phyloP scores from a whole-genome alignment of 1,140 invertebrate species.

The Cyphomyrmex costatus region DNA sequence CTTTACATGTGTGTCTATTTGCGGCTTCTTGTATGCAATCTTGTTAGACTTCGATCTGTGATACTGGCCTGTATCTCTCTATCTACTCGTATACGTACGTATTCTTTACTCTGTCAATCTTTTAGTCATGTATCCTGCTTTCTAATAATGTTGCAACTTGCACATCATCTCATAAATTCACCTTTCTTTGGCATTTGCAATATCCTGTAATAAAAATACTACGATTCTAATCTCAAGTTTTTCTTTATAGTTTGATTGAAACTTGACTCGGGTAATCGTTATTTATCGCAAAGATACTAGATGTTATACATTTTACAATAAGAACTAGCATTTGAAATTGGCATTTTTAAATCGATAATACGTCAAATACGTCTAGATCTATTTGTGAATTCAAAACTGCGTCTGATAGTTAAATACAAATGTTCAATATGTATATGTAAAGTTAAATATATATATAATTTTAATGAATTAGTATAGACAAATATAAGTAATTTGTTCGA shows the following conservation, averaged over 20 bases:
- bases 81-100: constrained; percentile 85
- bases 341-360: background rate
- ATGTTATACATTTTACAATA: background rate
- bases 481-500: constrained; percentile 11
- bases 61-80: constrained; percentile 77
- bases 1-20: constrained; percentile 61
- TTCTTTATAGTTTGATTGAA: constrained; percentile 11
- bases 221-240: background rate
- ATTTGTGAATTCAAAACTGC: background rate
- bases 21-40: constrained; percentile 61
- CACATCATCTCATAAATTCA: constrained; percentile 25
- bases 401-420: background rate
- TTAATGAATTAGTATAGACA: background rate
- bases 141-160: constrained; percentile 50
- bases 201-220: constrained; percentile 35
- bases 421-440: background rate
- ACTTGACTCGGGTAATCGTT: constrained; percentile 3
- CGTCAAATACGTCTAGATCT: background rate
- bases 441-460: constrained; percentile 20
- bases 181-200: constrained; percentile 30
- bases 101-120: constrained; percentile 81
- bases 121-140: constrained; percentile 49
- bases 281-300: constrained; percentile 17
- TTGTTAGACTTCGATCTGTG: constrained; percentile 71
- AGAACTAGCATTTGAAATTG: background rate